phyloP scores from a whole-genome alignment of 2,113 vertebrate species.

The Verasper variegatus region DNA sequence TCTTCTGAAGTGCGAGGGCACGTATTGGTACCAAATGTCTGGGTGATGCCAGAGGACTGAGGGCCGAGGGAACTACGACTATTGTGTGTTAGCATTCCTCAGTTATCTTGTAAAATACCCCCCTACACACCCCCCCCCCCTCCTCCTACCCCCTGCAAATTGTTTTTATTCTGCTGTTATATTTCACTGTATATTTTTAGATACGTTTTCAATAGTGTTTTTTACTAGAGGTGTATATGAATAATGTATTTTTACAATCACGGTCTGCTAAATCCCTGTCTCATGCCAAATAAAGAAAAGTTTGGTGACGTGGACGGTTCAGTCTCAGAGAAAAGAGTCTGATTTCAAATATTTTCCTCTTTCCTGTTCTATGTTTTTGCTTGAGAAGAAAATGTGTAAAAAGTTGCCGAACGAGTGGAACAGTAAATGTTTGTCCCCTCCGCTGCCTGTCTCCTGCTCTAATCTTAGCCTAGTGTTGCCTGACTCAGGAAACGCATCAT shows the following conservation, averaged over 20 bases:
- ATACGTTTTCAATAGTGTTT: slow-evolving; percentile 70
- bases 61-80: slow-evolving; percentile 56
- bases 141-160: slow-evolving; percentile 51
- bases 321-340: slow-evolving; percentile 7
- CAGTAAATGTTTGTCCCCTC: slow-evolving; percentile 33
- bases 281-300: slow-evolving; percentile 74
- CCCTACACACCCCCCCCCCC: neutral
- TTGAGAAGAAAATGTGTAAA: neutral
- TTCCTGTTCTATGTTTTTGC: neutral
- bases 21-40: slow-evolving; percentile 64
- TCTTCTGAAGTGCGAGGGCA: slow-evolving; percentile 84
- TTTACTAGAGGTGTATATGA: slow-evolving; percentile 79
- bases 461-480: slow-evolving; percentile 60
- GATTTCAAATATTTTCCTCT: neutral
- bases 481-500: slow-evolving; percentile 70
- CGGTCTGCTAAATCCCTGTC: slow-evolving; percentile 58
- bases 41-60: slow-evolving; percentile 64
- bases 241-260: slow-evolving; percentile 81
- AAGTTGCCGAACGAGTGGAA: neutral
- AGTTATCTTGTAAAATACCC: slow-evolving; percentile 75
- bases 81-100: slow-evolving; percentile 68
- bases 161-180: slow-evolving; percentile 77
- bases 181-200: slow-evolving; percentile 82
- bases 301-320: slow-evolving; percentile 68
- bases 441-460: slow-evolving; percentile 42